A percentile compares a stretch with the other conserved stretches of the same genome.
Conservation (phyloP, 2,113 vertebrate species). For the Gallinago paraguaiae region DNA sequence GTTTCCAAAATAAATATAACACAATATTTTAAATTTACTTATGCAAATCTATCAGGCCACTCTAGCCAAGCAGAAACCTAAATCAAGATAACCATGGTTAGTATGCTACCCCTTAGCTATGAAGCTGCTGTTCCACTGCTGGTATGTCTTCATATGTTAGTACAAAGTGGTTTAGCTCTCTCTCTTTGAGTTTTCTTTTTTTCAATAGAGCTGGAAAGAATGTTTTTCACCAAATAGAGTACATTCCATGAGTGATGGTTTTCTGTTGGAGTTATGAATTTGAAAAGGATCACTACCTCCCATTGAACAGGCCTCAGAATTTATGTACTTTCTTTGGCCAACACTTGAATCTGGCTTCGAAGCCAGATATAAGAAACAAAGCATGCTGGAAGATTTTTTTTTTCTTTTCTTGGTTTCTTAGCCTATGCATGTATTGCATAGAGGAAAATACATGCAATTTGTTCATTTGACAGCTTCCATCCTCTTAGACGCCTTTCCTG, state of each 20-base stretch:
- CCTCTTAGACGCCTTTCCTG: conserved; percentile 17
- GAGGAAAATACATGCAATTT: not conserved
- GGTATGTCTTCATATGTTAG: not conserved
- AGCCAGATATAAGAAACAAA: conserved; percentile 36
- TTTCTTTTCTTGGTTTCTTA: conserved; percentile 19
- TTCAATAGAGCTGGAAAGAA: not conserved
- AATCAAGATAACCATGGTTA: not conserved
- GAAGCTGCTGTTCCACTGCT: not conserved
- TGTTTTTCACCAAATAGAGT: conserved; percentile 19
- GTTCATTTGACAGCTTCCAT: conserved; percentile 21
- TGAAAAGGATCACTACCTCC: conserved; percentile 43
- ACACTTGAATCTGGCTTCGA: conserved; percentile 18
- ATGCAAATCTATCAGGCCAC: not conserved
- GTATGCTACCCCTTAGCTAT: not conserved
- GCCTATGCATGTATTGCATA: not conserved
- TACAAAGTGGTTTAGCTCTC: not conserved
- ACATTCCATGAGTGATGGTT: conserved; percentile 18
- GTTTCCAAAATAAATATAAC: conserved; percentile 45
- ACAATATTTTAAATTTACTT: conserved; percentile 26
- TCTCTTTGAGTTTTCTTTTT: not conserved
- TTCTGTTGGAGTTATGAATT: conserved; percentile 36
- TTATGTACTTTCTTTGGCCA: conserved; percentile 63
- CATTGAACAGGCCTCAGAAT: conserved; percentile 35
- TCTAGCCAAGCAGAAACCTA: not conserved
- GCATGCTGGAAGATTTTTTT: not conserved